Conservation (phyloP, 2,888 invertebrate species). For the Caenorhabditis sinica region DNA sequence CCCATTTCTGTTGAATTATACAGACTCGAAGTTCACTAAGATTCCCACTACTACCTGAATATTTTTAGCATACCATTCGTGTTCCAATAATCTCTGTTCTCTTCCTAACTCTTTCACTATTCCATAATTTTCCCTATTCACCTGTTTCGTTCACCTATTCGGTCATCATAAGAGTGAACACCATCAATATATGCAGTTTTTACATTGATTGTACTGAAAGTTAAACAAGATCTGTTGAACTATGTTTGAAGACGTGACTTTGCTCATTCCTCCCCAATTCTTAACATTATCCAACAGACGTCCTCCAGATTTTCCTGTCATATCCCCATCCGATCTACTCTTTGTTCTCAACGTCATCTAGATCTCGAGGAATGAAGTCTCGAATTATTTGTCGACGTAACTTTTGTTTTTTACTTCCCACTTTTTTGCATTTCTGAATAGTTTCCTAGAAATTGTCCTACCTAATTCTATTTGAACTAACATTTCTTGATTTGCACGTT, state of each 20-base stretch:
- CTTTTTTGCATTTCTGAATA: constrained; percentile 23
- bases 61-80: too few species aligned
- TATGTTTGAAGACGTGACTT: neutral
- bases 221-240: neutral
- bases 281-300: neutral
- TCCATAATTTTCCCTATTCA: constrained; percentile 5
- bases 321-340: neutral
- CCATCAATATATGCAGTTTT: neutral
- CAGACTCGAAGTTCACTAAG: too few species aligned
- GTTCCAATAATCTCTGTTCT: too few species aligned
- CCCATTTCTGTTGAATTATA: too few species aligned
- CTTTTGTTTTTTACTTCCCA: constrained; percentile 16
- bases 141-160: constrained; percentile 8
- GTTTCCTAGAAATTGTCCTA: constrained; percentile 10
- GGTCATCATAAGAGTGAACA: neutral
- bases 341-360: constrained; percentile 30
- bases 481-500: constrained; percentile 14
- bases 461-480: constrained; percentile 16
- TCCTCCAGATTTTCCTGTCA: constrained; percentile 7
- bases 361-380: constrained; percentile 1
- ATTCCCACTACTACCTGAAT: too few species aligned
- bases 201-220: neutral
- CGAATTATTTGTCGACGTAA: constrained; percentile 16
- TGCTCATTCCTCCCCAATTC: too few species aligned
- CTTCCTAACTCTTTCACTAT: neutral